These are phyloP conservation scores for Characodon lateralis DNA, from an alignment of 2,797 vertebrate genomes.

Conservation along the genomic window DNA sequence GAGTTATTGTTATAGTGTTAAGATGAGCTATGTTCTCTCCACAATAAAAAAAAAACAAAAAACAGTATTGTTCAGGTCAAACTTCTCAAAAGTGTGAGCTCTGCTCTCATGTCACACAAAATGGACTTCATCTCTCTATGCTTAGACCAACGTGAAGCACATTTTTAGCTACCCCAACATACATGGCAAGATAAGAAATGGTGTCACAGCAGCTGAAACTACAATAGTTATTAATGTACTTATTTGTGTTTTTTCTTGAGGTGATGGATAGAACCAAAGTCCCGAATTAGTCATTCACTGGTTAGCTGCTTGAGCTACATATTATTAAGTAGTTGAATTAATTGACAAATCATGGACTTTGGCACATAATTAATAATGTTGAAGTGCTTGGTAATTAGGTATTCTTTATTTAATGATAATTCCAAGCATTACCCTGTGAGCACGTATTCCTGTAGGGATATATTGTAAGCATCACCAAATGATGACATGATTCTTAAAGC, in stretches of 20 bases:
- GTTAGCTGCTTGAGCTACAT: conserved; percentile 46
- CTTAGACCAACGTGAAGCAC: neutral
- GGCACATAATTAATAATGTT: conserved; percentile 64
- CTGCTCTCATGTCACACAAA: neutral
- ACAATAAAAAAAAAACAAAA: neutral
- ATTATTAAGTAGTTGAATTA: conserved; percentile 56
- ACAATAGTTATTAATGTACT: conserved; percentile 8
- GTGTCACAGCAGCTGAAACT: neutral
- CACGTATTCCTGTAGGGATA: conserved; percentile 1
- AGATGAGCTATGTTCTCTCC: neutral
- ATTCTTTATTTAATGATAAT: conserved; percentile 44
- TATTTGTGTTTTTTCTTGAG: conserved; percentile 24
- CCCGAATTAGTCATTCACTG: conserved; percentile 49
- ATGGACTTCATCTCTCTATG: neutral
- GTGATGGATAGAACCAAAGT: conserved; percentile 53
- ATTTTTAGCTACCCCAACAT: neutral
- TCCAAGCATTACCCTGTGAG: conserved; percentile 30
- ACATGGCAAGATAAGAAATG: neutral
- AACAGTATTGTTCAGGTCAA: neutral
- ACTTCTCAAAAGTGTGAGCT: neutral
- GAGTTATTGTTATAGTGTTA: neutral
- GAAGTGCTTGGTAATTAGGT: conserved; percentile 52
- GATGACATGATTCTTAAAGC: neutral
- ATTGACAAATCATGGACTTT: conserved; percentile 61
- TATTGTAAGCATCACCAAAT: conserved; percentile 13